phyloP scores from a whole-genome alignment of 1,140 invertebrate species.

The Saxidomus purpurata region DNA sequence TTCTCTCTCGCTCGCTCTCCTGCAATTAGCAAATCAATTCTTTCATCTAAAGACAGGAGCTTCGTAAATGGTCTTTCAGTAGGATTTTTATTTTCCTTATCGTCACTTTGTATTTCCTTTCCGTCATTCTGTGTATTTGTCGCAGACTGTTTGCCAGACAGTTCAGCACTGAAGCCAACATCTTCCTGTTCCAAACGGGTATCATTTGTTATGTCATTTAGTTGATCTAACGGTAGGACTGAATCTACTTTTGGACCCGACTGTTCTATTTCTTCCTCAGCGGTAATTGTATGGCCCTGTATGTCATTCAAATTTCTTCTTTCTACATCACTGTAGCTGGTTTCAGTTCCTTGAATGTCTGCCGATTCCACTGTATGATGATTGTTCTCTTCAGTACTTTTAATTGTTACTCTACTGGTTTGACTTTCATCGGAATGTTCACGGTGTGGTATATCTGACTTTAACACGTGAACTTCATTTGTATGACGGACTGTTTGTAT shows the following conservation, averaged over 20 bases:
- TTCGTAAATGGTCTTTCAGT: constrained; percentile 57
- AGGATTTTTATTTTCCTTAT: neutral
- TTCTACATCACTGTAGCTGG: no score
- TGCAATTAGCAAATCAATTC: constrained; percentile 62
- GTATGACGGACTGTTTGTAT: neutral
- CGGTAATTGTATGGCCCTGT: no score
- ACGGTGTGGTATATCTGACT: neutral
- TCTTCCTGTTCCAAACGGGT: neutral
- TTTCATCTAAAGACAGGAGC: constrained; percentile 49
- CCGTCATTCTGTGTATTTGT: neutral
- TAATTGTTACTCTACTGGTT: neutral
- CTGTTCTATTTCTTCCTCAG: no score
- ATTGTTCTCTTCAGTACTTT: no score
- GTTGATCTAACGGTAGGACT: neutral
- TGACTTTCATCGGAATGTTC: neutral
- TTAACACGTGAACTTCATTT: neutral
- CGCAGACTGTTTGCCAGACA: neutral
- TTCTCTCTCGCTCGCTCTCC: constrained; percentile 45
- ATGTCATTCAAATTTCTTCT: no score
- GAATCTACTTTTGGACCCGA: no score
- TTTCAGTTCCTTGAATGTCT: no score
- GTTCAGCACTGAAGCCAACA: neutral
- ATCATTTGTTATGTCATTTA: neutral
- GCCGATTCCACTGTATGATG: no score
- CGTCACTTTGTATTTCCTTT: neutral